phyloP scores from a whole-genome alignment of 1,140 invertebrate genomes.

The Solenopsis invicta region DNA sequence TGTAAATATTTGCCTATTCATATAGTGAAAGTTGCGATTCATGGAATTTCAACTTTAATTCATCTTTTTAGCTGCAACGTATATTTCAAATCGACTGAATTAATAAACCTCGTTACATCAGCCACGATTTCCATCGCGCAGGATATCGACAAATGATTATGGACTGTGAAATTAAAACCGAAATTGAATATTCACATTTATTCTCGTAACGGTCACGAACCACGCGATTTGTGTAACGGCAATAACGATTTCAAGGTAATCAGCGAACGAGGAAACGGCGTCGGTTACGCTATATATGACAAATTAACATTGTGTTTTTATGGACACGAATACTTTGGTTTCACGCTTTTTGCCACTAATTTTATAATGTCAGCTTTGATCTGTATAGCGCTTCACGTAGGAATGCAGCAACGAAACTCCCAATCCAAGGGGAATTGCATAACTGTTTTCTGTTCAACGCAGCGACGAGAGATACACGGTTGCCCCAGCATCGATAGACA shows the following conservation, averaged over 20 bases:
- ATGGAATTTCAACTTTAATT: neutral
- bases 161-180: conserved; percentile 15
- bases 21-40: neutral
- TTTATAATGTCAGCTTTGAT: neutral
- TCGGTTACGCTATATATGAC: neutral
- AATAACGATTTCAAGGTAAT: conserved; percentile 60
- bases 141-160: conserved; percentile 20
- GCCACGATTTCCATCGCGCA: neutral
- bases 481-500: conserved; percentile 7
- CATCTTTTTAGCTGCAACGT: neutral
- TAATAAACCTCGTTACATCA: conserved; percentile 33
- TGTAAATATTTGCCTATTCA: neutral
- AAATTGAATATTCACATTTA: conserved; percentile 62
- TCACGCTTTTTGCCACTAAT: conserved; percentile 10
- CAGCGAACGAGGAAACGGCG: conserved; percentile 13
- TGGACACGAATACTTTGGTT: neutral
- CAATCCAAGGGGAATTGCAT: conserved; percentile 17
- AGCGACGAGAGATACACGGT: neutral
- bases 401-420: neutral
- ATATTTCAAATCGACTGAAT: conserved; percentile 24
- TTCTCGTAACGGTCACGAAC: conserved; percentile 14
- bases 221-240: conserved; percentile 34
- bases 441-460: conserved; percentile 4
- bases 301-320: conserved; percentile 1
- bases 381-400: neutral